Base-by-base conservation (phyloP, 2,888 invertebrate species). In the Myathropa florea region DNA sequence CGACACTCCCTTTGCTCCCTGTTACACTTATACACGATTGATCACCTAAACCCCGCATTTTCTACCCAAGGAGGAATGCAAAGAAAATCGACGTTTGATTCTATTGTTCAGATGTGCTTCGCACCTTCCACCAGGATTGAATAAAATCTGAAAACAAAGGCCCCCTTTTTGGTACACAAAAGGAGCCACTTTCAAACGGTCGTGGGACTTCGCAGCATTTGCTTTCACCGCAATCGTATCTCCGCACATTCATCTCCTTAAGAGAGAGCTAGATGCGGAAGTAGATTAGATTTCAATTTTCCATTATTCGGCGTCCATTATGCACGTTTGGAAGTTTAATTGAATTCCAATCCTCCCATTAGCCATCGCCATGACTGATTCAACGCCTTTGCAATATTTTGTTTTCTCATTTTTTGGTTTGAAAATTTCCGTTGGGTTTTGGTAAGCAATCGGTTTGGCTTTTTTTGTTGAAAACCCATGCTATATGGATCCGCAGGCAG, bases 221-320 rank as follows among this genome's bases (percentile, higher is more conserved):
- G 30, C 30, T 30, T 30, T 9, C 14, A 14, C 36, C n/a, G 39
- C n/a, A n/a, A 14, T 4, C n/a, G 4, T 3, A 6, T 6, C n/a
- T n/a, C 14, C n/a, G 46, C 18, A 7, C 14, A 21, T n/a, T 61
- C n/a, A 61, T 24, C 72, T 30, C 30, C 59, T 33, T 21, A 18
- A 21, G 28, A 6, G 36, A 6, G 46, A 2, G 9, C n/a, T 33
- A 24, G 36, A 21, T 33, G 79, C 64, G 64, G 70, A 53, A 75
- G 75, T 75, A 75, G 80, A 80, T 80, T 79, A 80, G 70, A 80
- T 80, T 75, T 60, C n/a, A 60, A 71, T 75, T 75, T 75, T 60
- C 57, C 70, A 83, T 83, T 83, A 79, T 79, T 79, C 64, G 21
- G 14, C 6, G 59, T 64, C 21, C 68, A 60, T 75, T 65, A 60